These are phyloP conservation scores for Triops longicaudatus DNA, from an alignment of 1,140 invertebrate genomes.

Conservation along the genomic window DNA sequence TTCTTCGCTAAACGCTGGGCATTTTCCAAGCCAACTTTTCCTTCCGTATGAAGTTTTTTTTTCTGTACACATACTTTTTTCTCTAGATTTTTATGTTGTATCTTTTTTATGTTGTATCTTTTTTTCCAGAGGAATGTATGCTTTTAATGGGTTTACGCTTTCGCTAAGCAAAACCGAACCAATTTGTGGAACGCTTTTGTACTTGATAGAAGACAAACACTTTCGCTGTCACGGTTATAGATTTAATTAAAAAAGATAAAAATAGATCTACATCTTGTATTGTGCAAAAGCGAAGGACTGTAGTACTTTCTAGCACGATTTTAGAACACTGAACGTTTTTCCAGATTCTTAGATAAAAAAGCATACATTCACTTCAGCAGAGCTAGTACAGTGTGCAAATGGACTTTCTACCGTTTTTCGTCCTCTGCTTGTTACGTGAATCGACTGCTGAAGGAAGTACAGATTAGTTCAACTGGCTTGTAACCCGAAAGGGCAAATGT, in stretches of 20 bases:
- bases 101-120: background rate
- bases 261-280: background rate
- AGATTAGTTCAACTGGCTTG: background rate
- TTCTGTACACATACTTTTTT: background rate
- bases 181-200: background rate
- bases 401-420: background rate
- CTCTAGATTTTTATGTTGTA: background rate
- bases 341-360: background rate
- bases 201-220: background rate
- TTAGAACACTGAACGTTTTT: background rate
- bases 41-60: background rate
- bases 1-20: background rate
- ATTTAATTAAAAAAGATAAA: background rate
- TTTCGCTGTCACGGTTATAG: background rate
- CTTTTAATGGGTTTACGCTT: background rate
- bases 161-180: background rate
- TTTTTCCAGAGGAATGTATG: background rate
- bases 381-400: background rate
- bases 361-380: background rate
- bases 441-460: background rate
- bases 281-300: background rate
- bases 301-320: background rate
- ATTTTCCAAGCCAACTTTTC: background rate
- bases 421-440: background rate
- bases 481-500: background rate